Evolutionary conservation across 2,797 vertebrate species (phyloP).

Genomic region (Typhlichthys subterraneus): DNA sequence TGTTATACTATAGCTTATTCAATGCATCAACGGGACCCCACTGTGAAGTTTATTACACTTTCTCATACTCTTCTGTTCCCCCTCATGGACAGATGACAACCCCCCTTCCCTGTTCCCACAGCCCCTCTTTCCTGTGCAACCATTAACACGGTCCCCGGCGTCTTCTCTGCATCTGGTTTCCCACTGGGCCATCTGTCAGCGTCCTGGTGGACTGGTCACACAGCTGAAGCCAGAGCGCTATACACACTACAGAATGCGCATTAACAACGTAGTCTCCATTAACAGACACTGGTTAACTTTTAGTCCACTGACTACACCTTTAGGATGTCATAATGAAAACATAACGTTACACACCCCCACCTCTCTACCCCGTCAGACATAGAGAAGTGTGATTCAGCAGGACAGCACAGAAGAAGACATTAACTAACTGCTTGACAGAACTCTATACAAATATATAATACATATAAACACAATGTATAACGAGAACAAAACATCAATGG

Average conservation of each 20-base stretch:
- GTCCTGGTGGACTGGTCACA: constrained; percentile 42
- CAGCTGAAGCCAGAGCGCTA: constrained; percentile 55
- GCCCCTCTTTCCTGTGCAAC: constrained; percentile 13
- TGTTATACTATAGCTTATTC: too few species aligned
- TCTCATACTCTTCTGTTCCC: neutral
- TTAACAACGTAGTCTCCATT: neutral
- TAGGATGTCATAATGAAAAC: constrained; percentile 31
- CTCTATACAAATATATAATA: too few species aligned
- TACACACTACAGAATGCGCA: neutral
- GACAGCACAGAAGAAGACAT: too few species aligned
- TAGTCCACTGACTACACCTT: constrained; percentile 8
- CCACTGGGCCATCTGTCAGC: constrained; percentile 73
- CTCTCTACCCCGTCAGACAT: too few species aligned
- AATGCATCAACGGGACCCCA: too few species aligned
- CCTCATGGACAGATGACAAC: constrained; percentile 1
- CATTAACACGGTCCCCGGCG: constrained; percentile 36
- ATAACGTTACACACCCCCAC: neutral
- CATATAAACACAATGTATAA: too few species aligned
- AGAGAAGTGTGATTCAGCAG: too few species aligned
- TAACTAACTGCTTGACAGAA: too few species aligned
- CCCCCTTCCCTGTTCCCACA: constrained; percentile 4
- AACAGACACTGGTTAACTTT: neutral
- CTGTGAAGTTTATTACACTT: neutral
- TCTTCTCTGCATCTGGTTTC: constrained; percentile 29
- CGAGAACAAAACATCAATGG: too few species aligned